A percentile compares a stretch with the other conserved stretches of the same genome.
Conservation (phyloP, 2,888 invertebrate genomes). For the Caenorhabditis japonica region DNA sequence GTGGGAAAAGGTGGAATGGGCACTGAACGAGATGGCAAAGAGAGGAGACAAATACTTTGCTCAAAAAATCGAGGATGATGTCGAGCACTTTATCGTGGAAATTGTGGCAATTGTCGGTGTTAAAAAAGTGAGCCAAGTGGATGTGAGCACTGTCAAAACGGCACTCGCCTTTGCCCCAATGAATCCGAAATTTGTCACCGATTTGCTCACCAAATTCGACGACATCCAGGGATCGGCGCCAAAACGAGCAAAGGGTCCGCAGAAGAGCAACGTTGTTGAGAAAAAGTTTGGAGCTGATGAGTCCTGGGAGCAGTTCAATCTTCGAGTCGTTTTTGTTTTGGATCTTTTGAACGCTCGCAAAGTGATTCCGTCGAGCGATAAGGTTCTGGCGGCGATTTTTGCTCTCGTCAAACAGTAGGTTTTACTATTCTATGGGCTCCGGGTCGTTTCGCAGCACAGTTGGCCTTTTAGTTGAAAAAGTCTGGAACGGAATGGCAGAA, state of each 20-base stretch:
- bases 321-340: slow-evolving; percentile 58
- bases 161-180: slow-evolving; percentile 51
- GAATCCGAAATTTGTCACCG: slow-evolving; percentile 35
- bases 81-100: slow-evolving; percentile 56
- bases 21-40: slow-evolving; percentile 57
- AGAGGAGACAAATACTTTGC: slow-evolving; percentile 47
- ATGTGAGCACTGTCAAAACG: slow-evolving; percentile 39
- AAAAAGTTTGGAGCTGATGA: slow-evolving; percentile 38
- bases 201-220: slow-evolving; percentile 54
- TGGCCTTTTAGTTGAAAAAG: too few species aligned
- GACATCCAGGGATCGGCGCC: slow-evolving; percentile 40
- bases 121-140: slow-evolving; percentile 29
- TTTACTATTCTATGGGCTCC: background rate
- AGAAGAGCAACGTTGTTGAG: slow-evolving; percentile 13
- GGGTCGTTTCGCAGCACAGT: background rate
- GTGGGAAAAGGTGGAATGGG: slow-evolving; percentile 60
- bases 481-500: too few species aligned
- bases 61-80: slow-evolving; percentile 59
- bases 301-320: slow-evolving; percentile 38
- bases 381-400: slow-evolving; percentile 61
- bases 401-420: slow-evolving; percentile 64
- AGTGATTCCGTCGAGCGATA: slow-evolving; percentile 41
- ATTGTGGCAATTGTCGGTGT: slow-evolving; percentile 37
- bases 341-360: slow-evolving; percentile 57
- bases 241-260: slow-evolving; percentile 55